A percentile compares a stretch with the other conserved stretches of the same genome.
phyloP scores from a whole-genome alignment of 1,140 invertebrate genomes.

The Aphis gossypii region DNA sequence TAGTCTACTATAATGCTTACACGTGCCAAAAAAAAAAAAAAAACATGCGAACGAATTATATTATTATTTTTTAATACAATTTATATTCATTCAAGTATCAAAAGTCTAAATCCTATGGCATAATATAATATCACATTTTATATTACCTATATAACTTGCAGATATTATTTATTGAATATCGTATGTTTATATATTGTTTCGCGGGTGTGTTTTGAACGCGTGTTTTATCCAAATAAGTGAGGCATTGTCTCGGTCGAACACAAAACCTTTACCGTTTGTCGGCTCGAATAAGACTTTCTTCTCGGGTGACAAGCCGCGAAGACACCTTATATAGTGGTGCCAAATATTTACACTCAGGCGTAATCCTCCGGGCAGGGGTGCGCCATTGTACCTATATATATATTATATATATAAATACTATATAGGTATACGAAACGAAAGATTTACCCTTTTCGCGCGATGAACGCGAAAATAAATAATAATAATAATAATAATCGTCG shows the following conservation, averaged over 20 bases:
- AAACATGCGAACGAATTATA: background rate
- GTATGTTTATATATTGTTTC: background rate
- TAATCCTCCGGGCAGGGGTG: constrained; percentile 56
- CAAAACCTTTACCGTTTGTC: constrained; percentile 30
- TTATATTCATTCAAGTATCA: background rate
- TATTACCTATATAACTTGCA: background rate
- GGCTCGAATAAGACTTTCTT: constrained; percentile 34
- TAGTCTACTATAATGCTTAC: background rate
- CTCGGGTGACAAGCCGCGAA: constrained; percentile 22
- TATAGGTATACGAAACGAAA: background rate
- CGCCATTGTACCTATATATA: background rate
- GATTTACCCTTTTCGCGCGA: constrained; percentile 54
- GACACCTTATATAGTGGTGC: constrained; percentile 30
- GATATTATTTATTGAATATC: background rate
- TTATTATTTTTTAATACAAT: background rate
- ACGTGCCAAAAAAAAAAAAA: background rate
- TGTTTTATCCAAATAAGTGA: background rate
- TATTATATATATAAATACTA: too few relatives aligned
- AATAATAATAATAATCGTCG: constrained; percentile 40
- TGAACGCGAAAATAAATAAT: constrained; percentile 52
- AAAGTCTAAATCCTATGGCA: background rate
- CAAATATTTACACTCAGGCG: constrained; percentile 56
- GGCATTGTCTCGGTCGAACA: background rate
- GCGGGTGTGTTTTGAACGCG: background rate
- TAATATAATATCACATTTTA: background rate